Evolutionary conservation across 2,797 vertebrate genomes (phyloP), one percentile per base, ranked within the genome.

Genomic region (Eremophila alpestris): DNA sequence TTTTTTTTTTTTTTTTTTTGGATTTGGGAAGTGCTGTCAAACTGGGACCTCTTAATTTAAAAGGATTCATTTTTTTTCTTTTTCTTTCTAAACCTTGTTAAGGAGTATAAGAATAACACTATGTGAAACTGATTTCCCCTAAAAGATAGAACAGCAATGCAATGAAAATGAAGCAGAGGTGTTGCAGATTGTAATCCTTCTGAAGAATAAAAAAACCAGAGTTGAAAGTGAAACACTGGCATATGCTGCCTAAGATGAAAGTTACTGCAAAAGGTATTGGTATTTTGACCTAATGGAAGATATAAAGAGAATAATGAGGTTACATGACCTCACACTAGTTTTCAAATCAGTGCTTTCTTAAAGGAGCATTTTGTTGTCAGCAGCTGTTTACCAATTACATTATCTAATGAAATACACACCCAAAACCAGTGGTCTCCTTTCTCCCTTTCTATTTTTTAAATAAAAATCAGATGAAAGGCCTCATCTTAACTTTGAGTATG

Each of bases 41-140:
- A 96, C 71, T 27, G 55, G 23, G 63, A 62, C 59, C 68, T 78
- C 83, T 95, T 96, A 96, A 96, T 94, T 96, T 94, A 95, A 97
- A 97, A 92, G 30, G 60, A 96, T 94, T 95, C 56, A 38, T 93
- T 83, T 90, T 83, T 90, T 92, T 84, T 89, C 88, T 94, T 91
- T 79, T 64, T 76, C 51, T 93, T 93, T 94, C 58, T 90, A 95
- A 96, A 92, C 67, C 88, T 93, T 95, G 81, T 77, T 95, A 96
- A 90, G 52, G 54, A 59, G 62, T 54, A n/a, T 89, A 95, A 97
- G 90, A 97, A 95, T 96, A 93, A 93, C 94, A 96, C 87, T 93
- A 94, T 91, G 78, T 96, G 96, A 95, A 89, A 89, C 85, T 97
- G 92, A 96, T 97, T 97, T 97, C 60, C 52, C 43, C 67, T 87